Conservation (phyloP, 2,888 invertebrate genomes). For the Ochropleura leucogaster region DNA sequence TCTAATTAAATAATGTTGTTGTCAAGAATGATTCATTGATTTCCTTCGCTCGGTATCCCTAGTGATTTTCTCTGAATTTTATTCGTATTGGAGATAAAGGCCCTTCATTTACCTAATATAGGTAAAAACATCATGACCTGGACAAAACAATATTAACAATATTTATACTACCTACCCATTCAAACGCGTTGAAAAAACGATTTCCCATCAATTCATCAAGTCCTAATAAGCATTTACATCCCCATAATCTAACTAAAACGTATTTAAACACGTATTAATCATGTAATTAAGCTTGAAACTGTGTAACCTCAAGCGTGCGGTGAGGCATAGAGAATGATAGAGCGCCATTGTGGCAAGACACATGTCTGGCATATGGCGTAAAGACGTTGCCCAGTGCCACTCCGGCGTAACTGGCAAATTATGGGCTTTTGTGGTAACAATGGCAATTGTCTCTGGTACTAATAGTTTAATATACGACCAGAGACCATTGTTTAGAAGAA, state of each 20-base stretch:
- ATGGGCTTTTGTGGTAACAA: constrained; percentile 72
- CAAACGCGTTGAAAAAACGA: background rate
- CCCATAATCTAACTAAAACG: constrained; percentile 15
- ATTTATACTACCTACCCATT: background rate
- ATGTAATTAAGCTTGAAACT: constrained; percentile 52
- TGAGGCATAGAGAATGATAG: constrained; percentile 76
- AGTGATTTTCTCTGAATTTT: background rate
- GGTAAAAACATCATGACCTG: background rate
- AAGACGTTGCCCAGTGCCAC: constrained; percentile 69
- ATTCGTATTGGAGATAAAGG: background rate
- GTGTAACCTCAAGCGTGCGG: constrained; percentile 60
- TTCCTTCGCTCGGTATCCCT: background rate
- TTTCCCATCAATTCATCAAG: background rate
- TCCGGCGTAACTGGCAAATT: constrained; percentile 72
- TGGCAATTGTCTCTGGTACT: constrained; percentile 60
- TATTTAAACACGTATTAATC: constrained; percentile 26
- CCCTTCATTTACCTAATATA: background rate
- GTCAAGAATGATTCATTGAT: background rate
- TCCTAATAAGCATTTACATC: background rate
- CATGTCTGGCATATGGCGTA: constrained; percentile 84
- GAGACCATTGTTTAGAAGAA: constrained; percentile 38
- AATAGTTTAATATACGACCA: constrained; percentile 48
- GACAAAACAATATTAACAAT: background rate
- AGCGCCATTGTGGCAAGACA: constrained; percentile 68
- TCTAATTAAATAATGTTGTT: background rate